Base-by-base conservation (phyloP, 2,888 invertebrate genomes). In the Tetrapedia diversipes region DNA sequence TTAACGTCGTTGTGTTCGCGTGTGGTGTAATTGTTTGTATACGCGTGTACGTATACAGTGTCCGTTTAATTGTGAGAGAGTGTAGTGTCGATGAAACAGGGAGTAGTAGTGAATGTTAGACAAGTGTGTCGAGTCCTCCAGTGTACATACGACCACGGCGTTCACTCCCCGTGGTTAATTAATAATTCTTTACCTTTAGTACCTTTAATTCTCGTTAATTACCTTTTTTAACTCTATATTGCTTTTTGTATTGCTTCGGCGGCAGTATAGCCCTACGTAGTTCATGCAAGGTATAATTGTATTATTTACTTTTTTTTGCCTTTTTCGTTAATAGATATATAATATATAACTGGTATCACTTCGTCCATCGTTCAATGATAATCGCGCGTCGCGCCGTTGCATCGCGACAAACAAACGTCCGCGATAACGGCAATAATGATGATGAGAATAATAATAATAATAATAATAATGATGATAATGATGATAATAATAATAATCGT, bases 191-290 rank as follows among this genome's bases (percentile, higher is more conserved):
- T 66, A 56, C 19, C 45, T 45, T 66, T 66, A 57, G 56, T 57
- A 66, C 47, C 56, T 66, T 66, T 66, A 66, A 43, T 65, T n/a
- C 64, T 80, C 74, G 65, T 81, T 79, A 79, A 84, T 75, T 86
- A 81, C 68, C 79, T 80, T 76, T n/a, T 70, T 78, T 83, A 87
- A 86, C 74, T 81, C 84, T 90, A 91, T 91, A 90, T 90, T 91
- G 90, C 91, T 91, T 89, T 90, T 91, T 89, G 87, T 91, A 91
- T 91, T 91, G 91, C 90, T 90, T 89, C 86, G 84, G 84, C 84
- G 88, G 89, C 89, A 87, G 88, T 87, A 87, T 85, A 88, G 89
- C 89, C 88, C 89, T 90, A 90, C 88, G 84, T 89, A 89, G 77
- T 89, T n/a, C 89, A 90, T 90, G 90, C 89, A 89, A 87, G 86